A percentile compares a stretch with the other conserved stretches of the same genome.
Evolutionary conservation across 2,888 invertebrate species (phyloP).

Genomic region (Sicus ferrugineus): DNA sequence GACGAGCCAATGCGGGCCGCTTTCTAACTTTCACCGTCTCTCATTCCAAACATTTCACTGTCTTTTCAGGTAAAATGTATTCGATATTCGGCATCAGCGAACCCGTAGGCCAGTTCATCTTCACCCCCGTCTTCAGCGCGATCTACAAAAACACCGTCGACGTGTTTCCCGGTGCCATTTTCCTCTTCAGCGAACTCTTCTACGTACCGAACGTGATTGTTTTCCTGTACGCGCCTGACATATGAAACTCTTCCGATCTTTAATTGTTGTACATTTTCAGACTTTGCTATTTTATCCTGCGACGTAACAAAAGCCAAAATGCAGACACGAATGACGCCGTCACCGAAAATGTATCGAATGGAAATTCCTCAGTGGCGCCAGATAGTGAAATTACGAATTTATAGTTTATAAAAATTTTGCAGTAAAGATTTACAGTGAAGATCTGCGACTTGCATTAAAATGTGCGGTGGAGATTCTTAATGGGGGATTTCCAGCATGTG

Average conservation of each 20-base stretch:
- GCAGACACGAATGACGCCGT: constrained; percentile 20
- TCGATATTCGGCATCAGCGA: constrained; percentile 62
- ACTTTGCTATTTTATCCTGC: constrained; percentile 50
- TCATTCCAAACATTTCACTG: background rate
- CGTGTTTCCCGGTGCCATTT: constrained; percentile 62
- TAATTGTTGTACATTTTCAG: constrained; percentile 36
- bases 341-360: constrained; percentile 30
- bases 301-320: constrained; percentile 47
- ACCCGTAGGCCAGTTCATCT: constrained; percentile 60
- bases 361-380: constrained; percentile 40
- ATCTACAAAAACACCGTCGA: constrained; percentile 58
- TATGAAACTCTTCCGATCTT: background rate
- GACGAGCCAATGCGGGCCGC: background rate
- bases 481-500: no score
- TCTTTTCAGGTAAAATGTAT: constrained; percentile 56
- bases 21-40: background rate
- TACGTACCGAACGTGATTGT: constrained; percentile 60
- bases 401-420: constrained; percentile 39
- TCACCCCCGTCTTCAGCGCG: constrained; percentile 59
- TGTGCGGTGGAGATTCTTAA: no score
- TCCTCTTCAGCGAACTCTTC: constrained; percentile 61
- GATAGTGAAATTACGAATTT: constrained; percentile 55
- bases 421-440: no score
- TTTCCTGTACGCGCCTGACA: constrained; percentile 55
- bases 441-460: no score